These are phyloP conservation scores for Dipodomys spectabilis DNA, from an alignment of 2,113 vertebrate genomes.

Conservation along the genomic window DNA sequence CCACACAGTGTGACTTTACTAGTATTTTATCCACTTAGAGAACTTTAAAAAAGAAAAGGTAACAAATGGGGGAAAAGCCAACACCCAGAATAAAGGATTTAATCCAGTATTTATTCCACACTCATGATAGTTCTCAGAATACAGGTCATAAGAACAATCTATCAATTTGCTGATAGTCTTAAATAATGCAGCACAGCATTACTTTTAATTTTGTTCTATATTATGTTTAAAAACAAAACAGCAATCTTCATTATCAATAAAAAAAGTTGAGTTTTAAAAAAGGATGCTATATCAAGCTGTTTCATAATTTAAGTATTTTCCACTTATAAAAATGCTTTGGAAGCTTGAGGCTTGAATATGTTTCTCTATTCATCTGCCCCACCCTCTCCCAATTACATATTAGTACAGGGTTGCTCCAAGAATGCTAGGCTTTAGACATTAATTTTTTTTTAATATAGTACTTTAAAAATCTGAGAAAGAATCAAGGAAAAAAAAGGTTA, in stretches of 20 bases:
- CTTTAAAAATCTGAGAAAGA: slow-evolving; percentile 75
- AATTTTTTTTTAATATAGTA: slow-evolving; percentile 78
- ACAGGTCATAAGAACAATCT: slow-evolving; percentile 88
- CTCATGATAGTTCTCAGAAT: slow-evolving; percentile 85
- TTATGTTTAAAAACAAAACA: slow-evolving; percentile 86
- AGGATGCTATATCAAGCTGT: slow-evolving; percentile 86
- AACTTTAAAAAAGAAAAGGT: slow-evolving; percentile 51
- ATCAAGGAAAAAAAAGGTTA: slow-evolving; percentile 77
- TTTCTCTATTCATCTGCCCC: slow-evolving; percentile 79
- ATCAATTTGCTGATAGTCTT: slow-evolving; percentile 84
- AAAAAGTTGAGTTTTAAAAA: slow-evolving; percentile 87
- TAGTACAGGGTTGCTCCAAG: slow-evolving; percentile 80
- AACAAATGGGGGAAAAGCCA: slow-evolving; percentile 83
- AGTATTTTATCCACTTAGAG: slow-evolving; percentile 38
- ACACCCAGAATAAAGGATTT: slow-evolving; percentile 87
- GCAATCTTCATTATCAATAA: slow-evolving; percentile 86
- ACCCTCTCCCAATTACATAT: slow-evolving; percentile 81
- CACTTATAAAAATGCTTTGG: slow-evolving; percentile 89
- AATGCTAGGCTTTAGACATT: slow-evolving; percentile 82
- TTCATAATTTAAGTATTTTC: slow-evolving; percentile 87
- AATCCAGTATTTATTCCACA: slow-evolving; percentile 90
- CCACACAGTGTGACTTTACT: slow-evolving; percentile 13
- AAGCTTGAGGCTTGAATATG: slow-evolving; percentile 86
- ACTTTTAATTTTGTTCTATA: slow-evolving; percentile 84
- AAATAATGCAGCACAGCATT: slow-evolving; percentile 86